A percentile compares a stretch with the other conserved stretches of the same genome.
phyloP scores from a whole-genome alignment of 2,113 vertebrate genomes.

The Pyrgilauda ruficollis region DNA sequence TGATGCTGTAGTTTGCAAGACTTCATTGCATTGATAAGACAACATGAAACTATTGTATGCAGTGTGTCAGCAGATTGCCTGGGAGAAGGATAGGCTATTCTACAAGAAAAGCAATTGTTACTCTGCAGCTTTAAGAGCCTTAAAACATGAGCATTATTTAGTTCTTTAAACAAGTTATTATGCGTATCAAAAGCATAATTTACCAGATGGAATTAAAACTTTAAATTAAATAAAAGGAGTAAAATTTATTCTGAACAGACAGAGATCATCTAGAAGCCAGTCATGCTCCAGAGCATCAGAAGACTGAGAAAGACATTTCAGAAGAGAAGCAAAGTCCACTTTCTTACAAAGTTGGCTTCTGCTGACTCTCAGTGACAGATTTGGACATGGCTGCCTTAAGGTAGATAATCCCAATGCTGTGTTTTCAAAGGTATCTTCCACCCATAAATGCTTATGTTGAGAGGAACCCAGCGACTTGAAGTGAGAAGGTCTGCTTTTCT shows the following conservation, averaged over 20 bases:
- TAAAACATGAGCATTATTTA: not conserved
- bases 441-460: not conserved
- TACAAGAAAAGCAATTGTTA: not conserved
- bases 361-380: not conserved
- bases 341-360: not conserved
- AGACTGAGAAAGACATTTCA: not conserved
- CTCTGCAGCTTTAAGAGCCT: not conserved
- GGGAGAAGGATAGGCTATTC: not conserved
- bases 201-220: not conserved
- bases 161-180: not conserved
- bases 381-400: not conserved
- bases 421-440: not conserved
- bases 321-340: not conserved
- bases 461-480: accelerated
- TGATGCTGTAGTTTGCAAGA: not conserved
- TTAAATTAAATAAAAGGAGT: not conserved
- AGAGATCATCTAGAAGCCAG: not conserved
- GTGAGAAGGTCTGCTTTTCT: not conserved
- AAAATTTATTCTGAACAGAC: not conserved
- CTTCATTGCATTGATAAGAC: not conserved
- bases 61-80: not conserved
- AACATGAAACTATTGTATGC: not conserved
- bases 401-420: not conserved
- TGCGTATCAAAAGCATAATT: not conserved
- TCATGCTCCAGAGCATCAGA: not conserved